Evolutionary conservation across 2,888 invertebrate genomes (phyloP).

Genomic region (Monoplex corrugatus): DNA sequence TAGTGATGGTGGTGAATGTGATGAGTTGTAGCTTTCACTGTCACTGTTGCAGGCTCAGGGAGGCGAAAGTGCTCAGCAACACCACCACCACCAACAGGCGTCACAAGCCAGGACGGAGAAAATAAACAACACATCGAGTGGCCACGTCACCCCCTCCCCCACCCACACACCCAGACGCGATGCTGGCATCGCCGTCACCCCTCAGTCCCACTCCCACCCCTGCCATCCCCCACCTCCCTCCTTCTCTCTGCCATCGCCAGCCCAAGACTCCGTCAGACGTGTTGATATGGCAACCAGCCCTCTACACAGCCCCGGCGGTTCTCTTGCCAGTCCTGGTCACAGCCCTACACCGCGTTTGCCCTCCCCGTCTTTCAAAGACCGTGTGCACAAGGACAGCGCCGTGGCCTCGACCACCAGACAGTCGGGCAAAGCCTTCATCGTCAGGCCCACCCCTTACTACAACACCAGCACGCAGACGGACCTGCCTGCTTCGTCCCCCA

Average conservation of each 20-base stretch:
- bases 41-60: too few species aligned
- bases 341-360: not conserved
- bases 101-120: too few species aligned
- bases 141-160: not conserved
- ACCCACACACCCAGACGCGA: not conserved
- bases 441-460: conserved; percentile 74
- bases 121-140: too few species aligned
- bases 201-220: not conserved
- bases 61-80: too few species aligned
- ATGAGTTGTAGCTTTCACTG: too few species aligned
- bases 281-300: conserved; percentile 56
- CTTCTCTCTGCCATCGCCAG: not conserved
- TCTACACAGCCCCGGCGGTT: conserved; percentile 18
- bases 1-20: too few species aligned
- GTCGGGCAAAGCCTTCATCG: conserved; percentile 61
- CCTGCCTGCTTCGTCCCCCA: conserved; percentile 54
- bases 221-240: not conserved
- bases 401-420: conserved; percentile 40
- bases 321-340: conserved; percentile 13
- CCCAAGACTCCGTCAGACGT: not conserved
- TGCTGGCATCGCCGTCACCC: not conserved
- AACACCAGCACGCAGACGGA: conserved; percentile 79
- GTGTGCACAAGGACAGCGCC: not conserved
- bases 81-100: too few species aligned
- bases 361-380: not conserved